These are phyloP conservation scores for Mythimna albipuncta DNA, from an alignment of 2,888 invertebrate genomes.

Conservation along the genomic window DNA sequence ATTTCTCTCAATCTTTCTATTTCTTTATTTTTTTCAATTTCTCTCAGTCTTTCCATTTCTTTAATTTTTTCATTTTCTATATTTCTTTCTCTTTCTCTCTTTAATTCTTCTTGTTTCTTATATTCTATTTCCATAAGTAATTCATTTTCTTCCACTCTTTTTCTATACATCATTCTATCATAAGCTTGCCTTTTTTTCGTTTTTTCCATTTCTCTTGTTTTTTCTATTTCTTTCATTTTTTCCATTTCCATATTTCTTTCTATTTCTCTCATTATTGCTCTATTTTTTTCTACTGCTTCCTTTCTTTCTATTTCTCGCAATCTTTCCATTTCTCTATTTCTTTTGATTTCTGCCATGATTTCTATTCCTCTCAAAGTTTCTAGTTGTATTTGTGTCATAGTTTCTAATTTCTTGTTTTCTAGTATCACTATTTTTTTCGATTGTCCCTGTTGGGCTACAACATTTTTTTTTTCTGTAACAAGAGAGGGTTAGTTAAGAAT, in stretches of 20 bases:
- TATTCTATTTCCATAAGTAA: not conserved
- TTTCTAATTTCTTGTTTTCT: conserved; percentile 2
- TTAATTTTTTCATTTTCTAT: not conserved
- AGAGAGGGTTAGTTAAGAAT: not conserved
- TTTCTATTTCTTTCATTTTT: conserved; percentile 1
- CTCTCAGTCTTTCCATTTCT: not conserved
- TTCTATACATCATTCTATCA: not conserved
- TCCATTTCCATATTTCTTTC: conserved; percentile 7
- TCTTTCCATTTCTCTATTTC: conserved; percentile 14
- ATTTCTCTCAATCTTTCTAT: not conserved
- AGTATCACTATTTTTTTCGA: not conserved
- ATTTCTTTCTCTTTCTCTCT: conserved; percentile 19
- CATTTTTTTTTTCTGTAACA: conserved; percentile 19
- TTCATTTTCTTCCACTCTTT: not conserved
- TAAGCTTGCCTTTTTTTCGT: not conserved
- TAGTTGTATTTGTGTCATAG: conserved; percentile 4
- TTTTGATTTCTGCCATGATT: conserved; percentile 18
- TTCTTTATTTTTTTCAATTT: not conserved
- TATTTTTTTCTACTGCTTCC: conserved; percentile 1
- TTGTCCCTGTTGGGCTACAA: not conserved
- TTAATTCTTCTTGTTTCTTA: conserved; percentile 17
- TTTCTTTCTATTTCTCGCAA: conserved; percentile 6
- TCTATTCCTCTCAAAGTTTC: conserved; percentile 24
- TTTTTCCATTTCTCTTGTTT: not conserved
- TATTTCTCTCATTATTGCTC: conserved; percentile 30